These are phyloP conservation scores for Heterodera carotae DNA, from an alignment of 1,140 invertebrate genomes.

Conservation along the genomic window DNA sequence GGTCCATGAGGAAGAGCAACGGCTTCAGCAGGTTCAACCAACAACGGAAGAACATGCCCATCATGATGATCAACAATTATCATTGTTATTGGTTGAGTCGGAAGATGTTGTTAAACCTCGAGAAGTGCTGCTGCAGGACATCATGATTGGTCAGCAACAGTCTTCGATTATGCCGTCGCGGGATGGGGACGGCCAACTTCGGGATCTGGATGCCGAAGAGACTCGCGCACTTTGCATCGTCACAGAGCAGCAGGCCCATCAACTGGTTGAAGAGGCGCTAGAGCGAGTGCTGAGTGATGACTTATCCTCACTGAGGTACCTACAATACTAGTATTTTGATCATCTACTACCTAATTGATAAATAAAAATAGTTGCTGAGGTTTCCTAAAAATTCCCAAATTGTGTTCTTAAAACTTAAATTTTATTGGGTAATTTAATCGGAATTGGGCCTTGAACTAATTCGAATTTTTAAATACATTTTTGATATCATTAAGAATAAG, in stretches of 20 bases:
- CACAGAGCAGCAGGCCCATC: conserved; percentile 1
- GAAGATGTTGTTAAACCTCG: neutral
- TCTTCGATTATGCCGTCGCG: neutral
- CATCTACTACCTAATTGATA: too few species aligned
- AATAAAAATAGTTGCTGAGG: too few species aligned
- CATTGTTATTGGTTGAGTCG: neutral
- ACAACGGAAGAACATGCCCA: neutral
- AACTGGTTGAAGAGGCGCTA: conserved; percentile 6
- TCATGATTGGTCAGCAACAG: neutral
- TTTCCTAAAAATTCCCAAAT: too few species aligned
- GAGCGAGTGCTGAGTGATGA: neutral
- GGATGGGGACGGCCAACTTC: neutral
- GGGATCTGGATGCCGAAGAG: neutral
- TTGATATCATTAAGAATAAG: too few species aligned
- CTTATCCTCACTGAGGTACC: neutral
- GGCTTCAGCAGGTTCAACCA: neutral
- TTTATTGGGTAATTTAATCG: too few species aligned
- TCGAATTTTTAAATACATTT: too few species aligned
- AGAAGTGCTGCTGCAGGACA: neutral
- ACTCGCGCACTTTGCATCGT: neutral
- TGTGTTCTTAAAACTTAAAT: too few species aligned
- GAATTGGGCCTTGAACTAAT: too few species aligned
- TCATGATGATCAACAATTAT: neutral
- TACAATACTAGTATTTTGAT: too few species aligned
- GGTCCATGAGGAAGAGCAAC: too few species aligned